Percentiles rank a stretch among this genome's conserved stretches.
These are phyloP conservation scores for Eurystomus gularis DNA, from an alignment of 2,113 vertebrate genomes.

Conservation along the genomic window DNA sequence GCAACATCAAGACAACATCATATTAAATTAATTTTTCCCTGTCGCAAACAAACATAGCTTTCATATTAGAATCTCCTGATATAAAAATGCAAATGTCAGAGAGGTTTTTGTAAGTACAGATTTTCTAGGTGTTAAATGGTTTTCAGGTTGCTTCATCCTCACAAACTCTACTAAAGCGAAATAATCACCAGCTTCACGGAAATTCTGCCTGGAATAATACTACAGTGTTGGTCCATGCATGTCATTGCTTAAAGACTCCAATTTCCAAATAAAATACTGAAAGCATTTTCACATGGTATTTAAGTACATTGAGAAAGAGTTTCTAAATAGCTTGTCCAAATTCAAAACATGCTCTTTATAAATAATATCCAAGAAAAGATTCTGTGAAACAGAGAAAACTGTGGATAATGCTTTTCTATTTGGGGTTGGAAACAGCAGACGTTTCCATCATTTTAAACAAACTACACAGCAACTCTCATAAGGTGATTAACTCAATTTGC, in stretches of 20 bases:
- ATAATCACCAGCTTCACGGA: fast-evolving
- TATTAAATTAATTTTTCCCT: background rate
- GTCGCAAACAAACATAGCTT: background rate
- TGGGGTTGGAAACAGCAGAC: background rate
- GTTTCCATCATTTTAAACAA: background rate
- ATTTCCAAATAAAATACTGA: background rate
- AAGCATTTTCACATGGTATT: background rate
- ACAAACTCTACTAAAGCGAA: background rate
- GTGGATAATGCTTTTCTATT: background rate
- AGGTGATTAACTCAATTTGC: background rate
- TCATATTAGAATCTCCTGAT: background rate
- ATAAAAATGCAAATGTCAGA: background rate
- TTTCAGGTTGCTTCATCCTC: background rate
- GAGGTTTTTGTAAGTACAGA: background rate
- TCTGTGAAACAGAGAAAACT: background rate
- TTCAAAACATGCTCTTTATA: background rate
- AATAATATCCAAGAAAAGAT: background rate
- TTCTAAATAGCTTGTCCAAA: background rate
- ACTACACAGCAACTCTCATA: background rate
- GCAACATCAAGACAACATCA: background rate
- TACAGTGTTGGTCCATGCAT: background rate
- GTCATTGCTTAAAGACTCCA: background rate
- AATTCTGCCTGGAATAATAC: background rate
- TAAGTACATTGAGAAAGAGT: background rate
- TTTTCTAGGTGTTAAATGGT: background rate